Evolutionary conservation across 2,113 vertebrate species (phyloP), one percentile per base, ranked within the genome.

Genomic region (Paradoxurus hermaphroditus): DNA sequence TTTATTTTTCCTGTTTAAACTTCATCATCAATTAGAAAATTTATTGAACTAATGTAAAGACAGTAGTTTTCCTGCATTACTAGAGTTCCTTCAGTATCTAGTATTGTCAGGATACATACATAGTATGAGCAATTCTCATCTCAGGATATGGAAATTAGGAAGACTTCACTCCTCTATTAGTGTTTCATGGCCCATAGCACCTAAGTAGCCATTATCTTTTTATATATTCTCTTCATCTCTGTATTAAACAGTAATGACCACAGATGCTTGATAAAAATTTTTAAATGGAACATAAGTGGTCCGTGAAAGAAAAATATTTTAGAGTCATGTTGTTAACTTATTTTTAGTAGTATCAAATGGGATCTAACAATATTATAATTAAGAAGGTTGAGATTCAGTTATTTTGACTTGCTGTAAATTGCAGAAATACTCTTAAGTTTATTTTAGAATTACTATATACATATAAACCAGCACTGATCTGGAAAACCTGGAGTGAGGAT

Each of bases 341-440:
- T 77, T 85, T 75, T 75, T 62, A 68, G 21, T 68, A 81, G 44
- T 68, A 82, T 81, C 29, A 65, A 65, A 36, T 91, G 46, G 36
- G 31, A 56, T 16, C 82, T 68, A 88, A 7, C 3, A 85, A 31
- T 88, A 31, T 89, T 87, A 70, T 29, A 89, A 86, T n/a, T 81
- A 31, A 84, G 51, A 89, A 95, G 7, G 68, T 31, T 86, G 27
- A 49, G 15, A 70, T 73, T 62, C 23, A 75, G n/a, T 88, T 49
- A 95, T 87, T 92, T 62, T 94, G 59, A 93, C 51, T 67, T 90
- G 36, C 39, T 96, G 2, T 87, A 70, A 86, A 39, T 92, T 62
- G 36, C 62, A 44, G 44, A 90, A 95, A 44, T 94, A 59, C 27
- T 39, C 75, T 34, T 41, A 88, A 63, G 8, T 51, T 87, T 88